Conservation (phyloP, 2,888 invertebrate genomes). For the Aporophyla nigra region DNA sequence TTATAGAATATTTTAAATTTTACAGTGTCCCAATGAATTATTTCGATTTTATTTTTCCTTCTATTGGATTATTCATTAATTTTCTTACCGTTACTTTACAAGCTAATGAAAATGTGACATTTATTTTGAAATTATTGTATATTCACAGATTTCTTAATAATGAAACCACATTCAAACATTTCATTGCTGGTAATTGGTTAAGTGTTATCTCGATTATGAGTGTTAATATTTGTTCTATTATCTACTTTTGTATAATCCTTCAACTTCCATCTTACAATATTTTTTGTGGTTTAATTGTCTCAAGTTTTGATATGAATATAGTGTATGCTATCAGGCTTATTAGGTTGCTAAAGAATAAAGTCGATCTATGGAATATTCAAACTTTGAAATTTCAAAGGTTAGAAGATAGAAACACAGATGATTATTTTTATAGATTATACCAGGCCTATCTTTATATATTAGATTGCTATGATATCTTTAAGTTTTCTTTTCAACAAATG, state of each 20-base stretch:
- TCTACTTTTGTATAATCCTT: neutral
- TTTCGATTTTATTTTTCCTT: neutral
- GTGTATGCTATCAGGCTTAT: slow-evolving; percentile 32
- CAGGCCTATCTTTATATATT: slow-evolving; percentile 22
- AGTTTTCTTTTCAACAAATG: slow-evolving; percentile 13
- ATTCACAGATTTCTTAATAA: slow-evolving; percentile 18
- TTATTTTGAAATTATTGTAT: slow-evolving; percentile 11
- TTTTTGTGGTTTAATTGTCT: neutral
- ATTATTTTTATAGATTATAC: slow-evolving; percentile 20
- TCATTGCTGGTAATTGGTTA: slow-evolving; percentile 28
- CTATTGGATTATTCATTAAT: neutral
- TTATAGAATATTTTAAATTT: neutral
- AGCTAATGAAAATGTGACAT: neutral
- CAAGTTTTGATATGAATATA: slow-evolving; percentile 23
- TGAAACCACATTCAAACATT: neutral
- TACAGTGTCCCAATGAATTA: neutral
- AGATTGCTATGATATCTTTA: slow-evolving; percentile 26
- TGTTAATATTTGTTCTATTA: neutral
- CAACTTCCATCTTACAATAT: neutral
- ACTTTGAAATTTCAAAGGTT: neutral
- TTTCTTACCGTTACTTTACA: neutral
- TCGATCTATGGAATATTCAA: slow-evolving; percentile 42
- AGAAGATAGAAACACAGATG: neutral
- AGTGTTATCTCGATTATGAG: neutral
- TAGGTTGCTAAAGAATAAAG: slow-evolving; percentile 28